Conservation (phyloP, 2,797 vertebrate species). For the Bradypodion ventrale region DNA sequence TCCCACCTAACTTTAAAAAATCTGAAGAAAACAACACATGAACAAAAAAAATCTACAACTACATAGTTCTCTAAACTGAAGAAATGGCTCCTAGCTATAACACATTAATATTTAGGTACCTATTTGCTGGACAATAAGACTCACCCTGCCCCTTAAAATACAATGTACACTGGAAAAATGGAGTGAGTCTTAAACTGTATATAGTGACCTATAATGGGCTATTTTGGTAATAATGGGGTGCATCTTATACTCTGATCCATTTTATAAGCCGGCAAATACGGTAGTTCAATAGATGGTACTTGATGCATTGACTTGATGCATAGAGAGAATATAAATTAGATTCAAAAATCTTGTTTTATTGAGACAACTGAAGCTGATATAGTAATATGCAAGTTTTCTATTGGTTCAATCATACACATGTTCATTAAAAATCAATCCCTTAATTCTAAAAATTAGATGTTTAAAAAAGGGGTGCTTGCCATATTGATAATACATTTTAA, state of each 20-base stretch:
- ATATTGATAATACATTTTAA: neutral
- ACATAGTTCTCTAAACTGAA: neutral
- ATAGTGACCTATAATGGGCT: too few species aligned
- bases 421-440: neutral
- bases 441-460: neutral
- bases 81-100: neutral
- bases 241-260: too few species aligned
- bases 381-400: neutral
- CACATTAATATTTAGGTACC: neutral
- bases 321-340: neutral
- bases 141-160: too few species aligned
- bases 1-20: slow-evolving; percentile 30
- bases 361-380: neutral
- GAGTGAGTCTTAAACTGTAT: too few species aligned
- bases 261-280: too few species aligned
- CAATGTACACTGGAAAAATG: too few species aligned
- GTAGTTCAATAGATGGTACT: neutral
- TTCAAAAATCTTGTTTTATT: neutral
- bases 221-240: too few species aligned
- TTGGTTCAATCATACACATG: neutral
- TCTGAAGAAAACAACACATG: slow-evolving; percentile 48
- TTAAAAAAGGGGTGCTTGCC: neutral
- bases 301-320: neutral
- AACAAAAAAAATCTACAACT: neutral
- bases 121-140: too few species aligned